A percentile compares a stretch with the other conserved stretches of the same genome.
Conservation (phyloP, 2,113 vertebrate species). For the Saimiri boliviensis region DNA sequence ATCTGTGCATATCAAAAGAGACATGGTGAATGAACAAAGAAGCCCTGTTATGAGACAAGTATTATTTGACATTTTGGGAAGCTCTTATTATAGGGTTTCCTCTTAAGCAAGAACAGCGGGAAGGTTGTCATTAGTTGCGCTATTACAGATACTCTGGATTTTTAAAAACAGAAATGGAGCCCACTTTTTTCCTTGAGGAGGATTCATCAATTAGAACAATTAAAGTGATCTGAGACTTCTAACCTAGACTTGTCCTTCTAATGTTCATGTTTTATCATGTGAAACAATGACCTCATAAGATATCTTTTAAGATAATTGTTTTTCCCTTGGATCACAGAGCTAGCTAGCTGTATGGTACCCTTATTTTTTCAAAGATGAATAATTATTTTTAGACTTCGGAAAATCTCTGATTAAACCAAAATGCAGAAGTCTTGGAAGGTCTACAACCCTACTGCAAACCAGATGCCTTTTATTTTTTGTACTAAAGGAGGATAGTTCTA, state of each 20-base stretch:
- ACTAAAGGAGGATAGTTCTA: background rate
- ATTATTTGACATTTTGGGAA: constrained; percentile 76
- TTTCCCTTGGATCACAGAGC: constrained; percentile 16
- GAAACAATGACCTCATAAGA: background rate
- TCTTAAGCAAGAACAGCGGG: constrained; percentile 66
- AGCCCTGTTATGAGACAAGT: constrained; percentile 77
- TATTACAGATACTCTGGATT: constrained; percentile 65
- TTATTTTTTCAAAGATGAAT: constrained; percentile 29
- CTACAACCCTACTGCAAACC: background rate
- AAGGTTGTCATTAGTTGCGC: constrained; percentile 74
- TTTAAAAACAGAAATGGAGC: constrained; percentile 73
- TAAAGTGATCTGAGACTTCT: constrained; percentile 47
- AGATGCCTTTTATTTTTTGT: background rate
- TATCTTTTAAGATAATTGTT: constrained; percentile 31
- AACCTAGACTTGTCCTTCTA: background rate
- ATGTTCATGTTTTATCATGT: background rate
- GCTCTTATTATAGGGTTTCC: constrained; percentile 71
- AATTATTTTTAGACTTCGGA: constrained; percentile 44
- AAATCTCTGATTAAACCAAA: constrained; percentile 45
- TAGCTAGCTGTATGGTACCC: background rate
- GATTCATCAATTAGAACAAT: constrained; percentile 52
- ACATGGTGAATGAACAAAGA: constrained; percentile 79
- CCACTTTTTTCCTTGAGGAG: constrained; percentile 59
- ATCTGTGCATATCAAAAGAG: constrained; percentile 71
- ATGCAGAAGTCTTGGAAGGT: constrained; percentile 7